A percentile compares a stretch with the other conserved stretches of the same genome.
These are phyloP conservation scores for Heliornis fulica DNA, from an alignment of 2,113 vertebrate species.

Conservation along the genomic window DNA sequence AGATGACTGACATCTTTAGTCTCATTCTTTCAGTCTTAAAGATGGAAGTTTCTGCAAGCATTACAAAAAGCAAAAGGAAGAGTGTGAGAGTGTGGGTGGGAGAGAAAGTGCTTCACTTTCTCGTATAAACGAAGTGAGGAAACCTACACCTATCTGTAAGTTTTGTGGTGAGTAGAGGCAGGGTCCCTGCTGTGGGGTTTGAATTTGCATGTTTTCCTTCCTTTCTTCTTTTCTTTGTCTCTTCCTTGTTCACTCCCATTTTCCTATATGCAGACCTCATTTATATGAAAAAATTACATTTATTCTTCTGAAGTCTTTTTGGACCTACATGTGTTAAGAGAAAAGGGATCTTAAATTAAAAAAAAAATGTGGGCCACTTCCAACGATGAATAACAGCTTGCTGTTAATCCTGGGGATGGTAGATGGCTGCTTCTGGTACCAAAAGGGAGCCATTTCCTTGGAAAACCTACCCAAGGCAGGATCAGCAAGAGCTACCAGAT, in stretches of 20 bases:
- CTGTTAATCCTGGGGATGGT: neutral
- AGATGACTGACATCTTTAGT: neutral
- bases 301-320: neutral
- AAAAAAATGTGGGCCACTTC: neutral
- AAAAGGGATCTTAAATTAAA: neutral
- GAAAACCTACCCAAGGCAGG: neutral
- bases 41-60: neutral
- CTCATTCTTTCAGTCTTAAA: no score
- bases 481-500: neutral
- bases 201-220: neutral
- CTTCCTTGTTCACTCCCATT: neutral
- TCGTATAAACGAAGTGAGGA: neutral
- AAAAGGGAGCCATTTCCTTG: neutral
- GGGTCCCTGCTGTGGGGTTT: neutral
- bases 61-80: neutral
- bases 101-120: fast-evolving
- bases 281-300: neutral
- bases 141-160: neutral
- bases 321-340: neutral
- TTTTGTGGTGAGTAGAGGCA: neutral
- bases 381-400: neutral
- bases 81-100: neutral
- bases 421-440: neutral
- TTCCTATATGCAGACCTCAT: neutral
- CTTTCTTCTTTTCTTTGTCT: neutral